Conservation (phyloP, 2,797 vertebrate species). For the Syngnathus rostellatus region DNA sequence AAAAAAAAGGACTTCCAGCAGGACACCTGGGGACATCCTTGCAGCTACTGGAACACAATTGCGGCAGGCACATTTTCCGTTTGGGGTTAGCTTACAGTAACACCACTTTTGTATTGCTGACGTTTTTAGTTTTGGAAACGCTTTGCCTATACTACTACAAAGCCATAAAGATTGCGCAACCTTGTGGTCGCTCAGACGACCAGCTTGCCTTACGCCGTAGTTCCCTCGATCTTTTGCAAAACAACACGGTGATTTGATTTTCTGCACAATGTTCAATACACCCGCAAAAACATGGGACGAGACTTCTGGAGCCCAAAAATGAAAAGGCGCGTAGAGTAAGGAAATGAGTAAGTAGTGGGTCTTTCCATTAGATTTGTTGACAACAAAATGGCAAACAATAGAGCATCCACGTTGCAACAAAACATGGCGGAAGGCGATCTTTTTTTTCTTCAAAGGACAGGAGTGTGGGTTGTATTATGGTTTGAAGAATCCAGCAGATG, state of each 20-base stretch:
- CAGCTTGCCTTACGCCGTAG: neutral
- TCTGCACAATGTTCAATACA: neutral
- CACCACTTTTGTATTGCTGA: neutral
- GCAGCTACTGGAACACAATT: neutral
- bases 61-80: neutral
- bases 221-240: neutral
- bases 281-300: neutral
- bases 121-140: neutral
- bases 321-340: neutral
- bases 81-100: neutral
- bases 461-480: neutral
- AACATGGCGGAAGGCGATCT: neutral
- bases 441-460: neutral
- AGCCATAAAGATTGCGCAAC: neutral
- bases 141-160: neutral
- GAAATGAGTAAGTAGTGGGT: neutral
- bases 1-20: neutral
- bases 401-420: neutral
- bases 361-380: constrained; percentile 3
- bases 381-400: neutral
- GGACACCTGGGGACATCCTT: neutral
- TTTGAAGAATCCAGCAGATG: neutral
- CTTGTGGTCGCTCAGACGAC: neutral
- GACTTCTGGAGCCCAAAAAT: too few species aligned
- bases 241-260: too few species aligned